Evolutionary conservation across 2,797 vertebrate species (phyloP).

Genomic region (Leptoclinus maculatus): DNA sequence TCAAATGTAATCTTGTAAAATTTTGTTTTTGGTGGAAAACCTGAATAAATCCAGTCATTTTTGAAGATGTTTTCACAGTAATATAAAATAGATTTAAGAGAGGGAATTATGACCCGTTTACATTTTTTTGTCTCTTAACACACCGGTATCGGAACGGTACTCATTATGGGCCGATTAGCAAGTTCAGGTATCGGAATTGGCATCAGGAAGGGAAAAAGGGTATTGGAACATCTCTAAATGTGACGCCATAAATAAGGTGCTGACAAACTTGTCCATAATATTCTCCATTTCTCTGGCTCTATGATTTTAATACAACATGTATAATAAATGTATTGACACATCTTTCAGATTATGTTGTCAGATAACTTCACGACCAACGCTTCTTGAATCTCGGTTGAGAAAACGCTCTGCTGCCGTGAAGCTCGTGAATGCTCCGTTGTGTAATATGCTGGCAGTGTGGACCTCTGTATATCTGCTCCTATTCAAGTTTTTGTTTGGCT

Average conservation of each 20-base stretch:
- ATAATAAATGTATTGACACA: slow-evolving; percentile 13
- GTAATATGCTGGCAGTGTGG: slow-evolving; percentile 29
- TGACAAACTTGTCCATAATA: too few species aligned
- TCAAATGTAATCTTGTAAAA: not conserved
- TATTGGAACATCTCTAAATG: too few species aligned
- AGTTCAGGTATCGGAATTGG: not conserved
- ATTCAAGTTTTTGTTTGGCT: slow-evolving; percentile 26
- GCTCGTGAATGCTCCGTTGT: slow-evolving; percentile 37
- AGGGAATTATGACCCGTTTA: too few species aligned
- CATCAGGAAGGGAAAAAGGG: not conserved
- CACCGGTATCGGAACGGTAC: too few species aligned
- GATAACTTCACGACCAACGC: not conserved
- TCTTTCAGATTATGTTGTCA: not conserved
- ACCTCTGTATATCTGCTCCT: slow-evolving; percentile 52
- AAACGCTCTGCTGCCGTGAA: not conserved
- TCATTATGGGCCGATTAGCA: too few species aligned
- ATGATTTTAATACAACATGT: not conserved
- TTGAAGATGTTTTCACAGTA: too few species aligned
- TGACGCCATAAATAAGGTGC: too few species aligned
- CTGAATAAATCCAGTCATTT: not conserved
- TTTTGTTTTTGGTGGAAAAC: not conserved
- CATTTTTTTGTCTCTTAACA: too few species aligned
- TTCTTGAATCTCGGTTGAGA: not conserved
- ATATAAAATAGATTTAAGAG: too few species aligned
- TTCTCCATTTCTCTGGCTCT: not conserved